A percentile compares a stretch with the other conserved stretches of the same genome.
Evolutionary conservation across 2,797 vertebrate species (phyloP).

Genomic region (Halcyon chelicuti): DNA sequence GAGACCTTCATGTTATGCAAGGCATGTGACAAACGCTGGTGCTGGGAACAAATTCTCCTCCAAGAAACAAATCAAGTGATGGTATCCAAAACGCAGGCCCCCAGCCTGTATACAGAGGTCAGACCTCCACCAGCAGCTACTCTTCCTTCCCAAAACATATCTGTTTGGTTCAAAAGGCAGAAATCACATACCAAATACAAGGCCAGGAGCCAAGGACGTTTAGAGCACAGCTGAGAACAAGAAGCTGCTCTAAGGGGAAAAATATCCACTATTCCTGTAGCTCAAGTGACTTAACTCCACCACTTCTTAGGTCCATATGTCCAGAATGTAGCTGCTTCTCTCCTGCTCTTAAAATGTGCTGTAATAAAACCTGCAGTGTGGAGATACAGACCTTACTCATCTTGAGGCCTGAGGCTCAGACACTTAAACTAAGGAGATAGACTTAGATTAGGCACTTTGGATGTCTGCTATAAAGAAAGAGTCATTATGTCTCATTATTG

Average conservation of each 20-base stretch:
- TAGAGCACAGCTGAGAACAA: background rate
- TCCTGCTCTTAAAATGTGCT: background rate
- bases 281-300: background rate
- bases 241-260: background rate
- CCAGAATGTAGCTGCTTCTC: background rate
- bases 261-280: background rate
- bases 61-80: background rate
- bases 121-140: background rate
- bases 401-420: background rate
- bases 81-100: background rate
- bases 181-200: background rate
- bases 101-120: background rate
- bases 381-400: background rate
- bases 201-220: background rate
- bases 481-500: background rate
- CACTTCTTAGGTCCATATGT: background rate
- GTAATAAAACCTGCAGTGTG: background rate
- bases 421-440: background rate
- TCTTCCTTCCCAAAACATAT: background rate
- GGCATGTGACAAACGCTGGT: background rate
- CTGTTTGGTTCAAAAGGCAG: background rate
- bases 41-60: background rate
- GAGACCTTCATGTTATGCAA: background rate
- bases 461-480: background rate
- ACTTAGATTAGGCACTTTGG: background rate